Conservation (phyloP, 2,888 invertebrate species). For the Linnaemya tessellans region DNA sequence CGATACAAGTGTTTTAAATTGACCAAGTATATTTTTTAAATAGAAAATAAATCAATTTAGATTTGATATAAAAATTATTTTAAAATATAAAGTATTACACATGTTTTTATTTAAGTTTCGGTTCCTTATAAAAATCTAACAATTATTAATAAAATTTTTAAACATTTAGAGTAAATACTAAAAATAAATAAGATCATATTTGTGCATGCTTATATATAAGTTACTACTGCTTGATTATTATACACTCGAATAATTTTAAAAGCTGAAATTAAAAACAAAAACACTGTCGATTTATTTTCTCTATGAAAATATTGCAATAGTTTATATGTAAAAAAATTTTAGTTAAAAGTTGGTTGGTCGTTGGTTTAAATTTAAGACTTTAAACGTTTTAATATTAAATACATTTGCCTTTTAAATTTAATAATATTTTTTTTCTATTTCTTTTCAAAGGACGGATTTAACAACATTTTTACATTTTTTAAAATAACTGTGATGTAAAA, state of each 20-base stretch:
- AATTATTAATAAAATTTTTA: conserved; percentile 41
- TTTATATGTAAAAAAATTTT: conserved; percentile 17
- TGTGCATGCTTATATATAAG: conserved; percentile 60
- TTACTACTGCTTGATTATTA: conserved; percentile 34
- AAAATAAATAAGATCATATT: conserved; percentile 70
- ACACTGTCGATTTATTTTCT: conserved; percentile 35
- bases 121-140: conserved; percentile 41
- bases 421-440: not conserved
- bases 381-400: conserved; percentile 48
- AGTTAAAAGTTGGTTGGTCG: conserved; percentile 26
- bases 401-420: conserved; percentile 36
- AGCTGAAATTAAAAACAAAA: conserved; percentile 20
- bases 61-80: conserved; percentile 22
- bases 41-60: not conserved
- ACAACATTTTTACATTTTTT: conserved; percentile 9
- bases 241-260: conserved; percentile 26
- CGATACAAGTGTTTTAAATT: too few species aligned
- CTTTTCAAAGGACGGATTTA: conserved; percentile 49
- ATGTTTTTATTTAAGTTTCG: conserved; percentile 20
- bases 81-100: conserved; percentile 59
- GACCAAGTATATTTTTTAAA: conserved; percentile 5
- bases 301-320: conserved; percentile 49
- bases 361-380: conserved; percentile 8
- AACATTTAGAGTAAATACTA: conserved; percentile 54
- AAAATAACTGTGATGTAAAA: conserved; percentile 23